Base-by-base conservation (phyloP, 1,140 invertebrate species). In the Triops longicaudatus region DNA sequence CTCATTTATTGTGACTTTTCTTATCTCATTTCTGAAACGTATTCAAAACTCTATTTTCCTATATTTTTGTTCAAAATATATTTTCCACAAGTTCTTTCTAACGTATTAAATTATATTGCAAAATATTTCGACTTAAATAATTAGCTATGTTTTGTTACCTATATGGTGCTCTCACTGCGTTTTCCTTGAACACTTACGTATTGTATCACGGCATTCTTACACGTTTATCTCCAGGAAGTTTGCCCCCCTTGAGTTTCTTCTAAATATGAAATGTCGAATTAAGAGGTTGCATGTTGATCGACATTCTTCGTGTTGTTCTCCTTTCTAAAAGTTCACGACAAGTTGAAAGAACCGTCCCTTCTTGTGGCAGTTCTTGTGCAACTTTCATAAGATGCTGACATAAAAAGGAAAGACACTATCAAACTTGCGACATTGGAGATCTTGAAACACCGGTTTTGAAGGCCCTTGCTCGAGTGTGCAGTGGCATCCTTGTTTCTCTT, bases 201-300 rank as follows among this genome's bases (percentile, higher is more conserved):
- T 7, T 37, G 31, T 7, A 37, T 7, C 2, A 2, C 7, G 31
- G 31, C 31, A 37, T 37, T n/a, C 31, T 4, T 4, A 37, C 2
- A 37, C 31, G 31, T 37, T 37, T 37, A 2, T 37, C 31, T n/a
- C 3, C 22, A 63, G 5, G 50, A 17, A 22, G 5, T 14, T 17
- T 63, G 14, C 50, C 14, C 17, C 50, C 50, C n/a, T n/a, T 63
- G 17, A 63, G 17, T 12, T 63, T 63, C 50, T 63, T 63, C 50
- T 63, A 63, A 63, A 63, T 63, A 63, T 63, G 50, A 9, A 17
- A 63, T 63, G 50, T 63, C 50, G 10, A 63, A 63, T 63, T 63
- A 22, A 63, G 1, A 22, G 50, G 50, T 63, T 63, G 50, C 50
- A 63, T 63, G 50, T 63, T 14, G 14, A 22, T 6, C 50, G 14